Evolutionary conservation across 1,140 invertebrate species (phyloP), one percentile per base, ranked within the genome.

Genomic region (Zaprionus vittiger): DNA sequence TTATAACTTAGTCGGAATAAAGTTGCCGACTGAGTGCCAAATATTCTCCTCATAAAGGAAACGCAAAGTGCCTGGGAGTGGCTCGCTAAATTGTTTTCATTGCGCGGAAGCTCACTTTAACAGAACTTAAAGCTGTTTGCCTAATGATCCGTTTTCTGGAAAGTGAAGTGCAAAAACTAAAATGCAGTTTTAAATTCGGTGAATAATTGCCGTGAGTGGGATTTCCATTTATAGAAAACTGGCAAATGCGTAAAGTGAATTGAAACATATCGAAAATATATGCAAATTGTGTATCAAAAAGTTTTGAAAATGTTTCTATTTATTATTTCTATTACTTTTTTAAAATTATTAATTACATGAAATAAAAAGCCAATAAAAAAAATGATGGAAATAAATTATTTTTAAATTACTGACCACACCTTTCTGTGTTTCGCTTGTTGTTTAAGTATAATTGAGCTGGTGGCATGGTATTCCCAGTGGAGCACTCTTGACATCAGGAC

Each of bases 71-170:
- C 49, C 22, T 52, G 57, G 14, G 78, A 63, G 15, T 67, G 68
- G 12, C 26, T 54, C 26, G 64, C 11, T 24, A 67, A 67, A 59
- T 41, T 34, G 55, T 38, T 59, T 67, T 59, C 31, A 59, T 64
- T 20, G 44, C 31, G 57, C 66, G 65, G 64, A 67, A 66, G 52
- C 56, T 65, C 44, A 69, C 24, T 57, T 47, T 47, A 47, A 41
- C 61, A 49, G 34, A 28, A 17, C 47, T 17, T 44, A 78, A 67
- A 47, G 38, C 67, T 61, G 67, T 73, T 62, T 62, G 24, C 34
- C 62, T 81, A 68, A 82, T 75, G 80, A 47, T 37, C 38, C 31
- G 52, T 78, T 67, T 75, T 68, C 65, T 67, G 57, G 59, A 69
- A 64, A 49, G 26, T 52, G 47, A 79, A 75, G 69, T 67, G 47